Evolutionary conservation across 1,140 invertebrate species (phyloP).

Genomic region (Ruditapes philippinarum): DNA sequence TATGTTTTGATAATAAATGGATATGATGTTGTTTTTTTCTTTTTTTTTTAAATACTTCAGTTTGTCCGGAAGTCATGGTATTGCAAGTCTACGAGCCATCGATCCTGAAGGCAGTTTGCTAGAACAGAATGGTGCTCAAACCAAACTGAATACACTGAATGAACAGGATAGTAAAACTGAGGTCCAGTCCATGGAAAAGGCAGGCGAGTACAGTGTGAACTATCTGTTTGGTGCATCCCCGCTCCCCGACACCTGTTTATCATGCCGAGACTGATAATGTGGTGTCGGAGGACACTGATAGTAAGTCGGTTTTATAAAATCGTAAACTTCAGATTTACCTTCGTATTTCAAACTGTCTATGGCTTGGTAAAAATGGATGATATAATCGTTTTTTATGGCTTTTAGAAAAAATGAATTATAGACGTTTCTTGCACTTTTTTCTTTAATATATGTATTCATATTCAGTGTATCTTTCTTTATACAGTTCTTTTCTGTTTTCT

Average conservation of each 20-base stretch:
- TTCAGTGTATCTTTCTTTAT: no score
- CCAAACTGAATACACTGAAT: neutral
- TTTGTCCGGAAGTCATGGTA: neutral
- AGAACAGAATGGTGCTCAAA: neutral
- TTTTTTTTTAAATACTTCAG: neutral
- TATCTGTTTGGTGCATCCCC: neutral
- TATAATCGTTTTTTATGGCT: no score
- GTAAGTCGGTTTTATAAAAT: slow-evolving; percentile 10
- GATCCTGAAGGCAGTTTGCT: slow-evolving; percentile 4
- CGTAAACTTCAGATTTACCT: no score
- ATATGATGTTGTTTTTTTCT: no score
- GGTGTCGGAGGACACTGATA: neutral
- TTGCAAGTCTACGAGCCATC: neutral
- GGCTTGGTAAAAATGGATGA: no score
- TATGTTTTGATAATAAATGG: no score
- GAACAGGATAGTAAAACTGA: neutral
- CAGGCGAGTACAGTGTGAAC: neutral
- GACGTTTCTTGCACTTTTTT: no score
- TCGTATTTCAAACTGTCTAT: no score
- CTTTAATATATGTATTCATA: no score
- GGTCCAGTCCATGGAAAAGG: neutral
- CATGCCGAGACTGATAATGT: neutral
- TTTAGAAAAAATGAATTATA: no score
- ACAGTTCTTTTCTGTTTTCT: no score
- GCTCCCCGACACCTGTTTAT: neutral